Base-by-base conservation (phyloP, 2,797 vertebrate species). In the Silurus aristotelis region DNA sequence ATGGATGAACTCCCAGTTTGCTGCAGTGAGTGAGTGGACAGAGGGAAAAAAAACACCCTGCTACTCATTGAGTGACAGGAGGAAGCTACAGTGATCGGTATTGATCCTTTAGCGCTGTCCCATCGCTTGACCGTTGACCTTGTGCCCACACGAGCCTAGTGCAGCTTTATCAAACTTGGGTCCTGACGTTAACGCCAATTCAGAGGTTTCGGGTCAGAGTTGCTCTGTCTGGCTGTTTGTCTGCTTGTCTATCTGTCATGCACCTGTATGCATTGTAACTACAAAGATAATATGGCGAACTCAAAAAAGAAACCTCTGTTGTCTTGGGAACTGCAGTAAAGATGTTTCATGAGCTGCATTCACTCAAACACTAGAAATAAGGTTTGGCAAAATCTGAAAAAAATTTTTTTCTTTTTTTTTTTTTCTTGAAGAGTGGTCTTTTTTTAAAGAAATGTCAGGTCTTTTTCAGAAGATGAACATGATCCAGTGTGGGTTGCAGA, bases 71-170 rank as follows among this genome's bases (percentile, higher is more conserved):
- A 93, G 91, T 93, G 93, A 93, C 92, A 92, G 91, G 90, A 90
- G 93, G 92, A 94, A 94, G 92, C 93, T 91, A 90, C 92, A 90
- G 91, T 91, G 92, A 92, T 94, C 92, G 87, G 83, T 92, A 94
- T 94, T 90, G 93, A 95, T 95, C 90, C 89, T 77, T 84, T 88
- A 89, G 71, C 87, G 82, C 89, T 89, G 87, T 90, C 90, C 91
- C 84, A 66, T 86, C 77, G 83, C 77, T 83, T 91, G 89, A 88
- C 88, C 89, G 89, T 89, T 87, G 86, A 89, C 87, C 91, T 84
- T 86, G 85, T 89, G 90, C 90, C 90, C 87, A 86, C 88, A 83
- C 88, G 38, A 72, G 43, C 80, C 89, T 90, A 91, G 90, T 84
- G 66, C 25, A 85, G 85, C 85, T 88, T 89, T 86, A 87, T 90